Conservation (phyloP, 2,113 vertebrate genomes). For the Speoplatyrhinus poulsoni region DNA sequence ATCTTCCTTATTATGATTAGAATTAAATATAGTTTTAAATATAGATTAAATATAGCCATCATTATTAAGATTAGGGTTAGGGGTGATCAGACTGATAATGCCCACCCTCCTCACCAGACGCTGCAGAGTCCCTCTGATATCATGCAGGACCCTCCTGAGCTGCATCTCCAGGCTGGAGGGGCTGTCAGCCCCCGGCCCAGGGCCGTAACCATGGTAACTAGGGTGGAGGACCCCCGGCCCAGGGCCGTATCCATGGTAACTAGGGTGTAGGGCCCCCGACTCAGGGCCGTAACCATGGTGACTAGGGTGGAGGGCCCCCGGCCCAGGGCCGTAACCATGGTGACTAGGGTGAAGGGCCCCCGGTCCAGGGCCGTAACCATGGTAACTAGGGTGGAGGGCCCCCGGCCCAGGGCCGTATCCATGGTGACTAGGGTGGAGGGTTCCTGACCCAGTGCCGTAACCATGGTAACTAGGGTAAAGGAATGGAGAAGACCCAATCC, state of each 20-base stretch:
- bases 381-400: not conserved
- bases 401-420: not conserved
- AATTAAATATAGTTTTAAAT: too few relatives aligned
- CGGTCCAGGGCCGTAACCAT: not conserved
- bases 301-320: not conserved
- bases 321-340: not conserved
- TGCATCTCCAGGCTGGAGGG: constrained; percentile 90
- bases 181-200: constrained; percentile 5
- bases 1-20: too few relatives aligned
- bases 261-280: not conserved
- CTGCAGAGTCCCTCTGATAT: constrained; percentile 89
- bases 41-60: too few relatives aligned
- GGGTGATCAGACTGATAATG: too few relatives aligned
- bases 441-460: not conserved
- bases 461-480: constrained; percentile 2
- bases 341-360: constrained; percentile 76
- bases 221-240: constrained; percentile 1
- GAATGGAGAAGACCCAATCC: too few relatives aligned
- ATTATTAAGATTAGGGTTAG: too few relatives aligned
- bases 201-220: not conserved
- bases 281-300: not conserved
- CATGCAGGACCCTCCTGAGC: constrained; percentile 89
- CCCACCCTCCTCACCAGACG: constrained; percentile 78
- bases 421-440: not conserved
- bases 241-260: not conserved